phyloP scores from a whole-genome alignment of 1,140 invertebrate species.

The Trichoplusia ni region DNA sequence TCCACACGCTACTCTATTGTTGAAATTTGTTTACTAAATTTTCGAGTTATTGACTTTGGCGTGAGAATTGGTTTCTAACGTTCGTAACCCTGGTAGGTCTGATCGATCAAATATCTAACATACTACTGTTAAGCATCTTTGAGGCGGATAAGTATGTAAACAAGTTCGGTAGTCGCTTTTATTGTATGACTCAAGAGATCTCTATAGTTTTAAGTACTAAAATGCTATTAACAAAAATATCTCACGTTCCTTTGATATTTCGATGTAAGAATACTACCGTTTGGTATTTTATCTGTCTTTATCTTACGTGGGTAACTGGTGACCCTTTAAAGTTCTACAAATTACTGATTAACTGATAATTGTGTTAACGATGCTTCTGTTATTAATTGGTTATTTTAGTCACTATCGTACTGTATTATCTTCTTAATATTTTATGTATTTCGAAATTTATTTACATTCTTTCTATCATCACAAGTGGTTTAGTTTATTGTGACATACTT shows the following conservation, averaged over 20 bases:
- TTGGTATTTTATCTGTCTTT: conserved; percentile 15
- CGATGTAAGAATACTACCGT: background rate
- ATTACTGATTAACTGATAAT: conserved; percentile 10
- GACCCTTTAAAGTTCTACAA: conserved; percentile 14
- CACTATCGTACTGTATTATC: background rate
- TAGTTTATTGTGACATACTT: too few species aligned
- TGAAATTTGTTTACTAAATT: conserved; percentile 68
- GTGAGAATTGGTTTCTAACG: conserved; percentile 72
- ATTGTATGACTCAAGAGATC: conserved; percentile 9
- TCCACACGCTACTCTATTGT: conserved; percentile 65
- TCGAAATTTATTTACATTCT: too few species aligned
- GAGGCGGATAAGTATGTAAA: conserved; percentile 45
- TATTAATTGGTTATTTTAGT: conserved; percentile 11
- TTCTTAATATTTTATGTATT: background rate
- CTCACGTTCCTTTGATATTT: conserved; percentile 8
- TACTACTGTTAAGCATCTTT: conserved; percentile 57
- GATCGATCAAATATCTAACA: conserved; percentile 58
- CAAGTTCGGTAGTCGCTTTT: conserved; percentile 39
- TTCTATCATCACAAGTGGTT: too few species aligned
- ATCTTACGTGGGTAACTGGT: background rate
- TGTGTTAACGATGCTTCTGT: background rate
- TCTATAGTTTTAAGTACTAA: background rate
- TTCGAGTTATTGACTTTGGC: conserved; percentile 66
- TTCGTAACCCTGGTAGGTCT: conserved; percentile 70
- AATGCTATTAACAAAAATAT: conserved; percentile 21